phyloP scores from a whole-genome alignment of 1,140 invertebrate species.

The Maniola jurtina region DNA sequence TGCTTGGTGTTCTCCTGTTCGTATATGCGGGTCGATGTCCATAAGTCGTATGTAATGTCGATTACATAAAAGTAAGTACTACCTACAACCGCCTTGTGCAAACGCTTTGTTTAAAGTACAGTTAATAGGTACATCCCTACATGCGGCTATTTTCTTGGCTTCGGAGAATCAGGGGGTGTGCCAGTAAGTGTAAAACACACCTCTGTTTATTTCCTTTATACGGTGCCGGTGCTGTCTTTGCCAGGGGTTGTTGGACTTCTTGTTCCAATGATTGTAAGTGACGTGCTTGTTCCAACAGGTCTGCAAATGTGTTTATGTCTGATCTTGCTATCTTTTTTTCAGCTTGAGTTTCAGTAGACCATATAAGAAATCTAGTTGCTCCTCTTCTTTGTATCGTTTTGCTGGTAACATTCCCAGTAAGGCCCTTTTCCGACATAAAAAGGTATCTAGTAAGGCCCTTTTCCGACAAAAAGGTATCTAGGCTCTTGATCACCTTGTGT shows the following conservation, averaged over 20 bases:
- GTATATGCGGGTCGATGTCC: too few relatives aligned
- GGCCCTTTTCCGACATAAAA: background rate
- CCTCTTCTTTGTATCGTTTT: background rate
- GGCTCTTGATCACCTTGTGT: background rate
- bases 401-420: background rate
- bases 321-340: conserved; percentile 1
- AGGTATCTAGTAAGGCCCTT: background rate
- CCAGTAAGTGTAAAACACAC: too few relatives aligned
- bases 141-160: too few relatives aligned
- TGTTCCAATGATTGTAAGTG: conserved; percentile 4
- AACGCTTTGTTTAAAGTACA: too few relatives aligned
- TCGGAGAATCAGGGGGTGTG: too few relatives aligned
- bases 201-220: background rate
- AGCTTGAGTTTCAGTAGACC: background rate
- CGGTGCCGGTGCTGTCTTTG: background rate
- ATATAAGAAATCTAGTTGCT: background rate
- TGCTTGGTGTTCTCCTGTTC: too few relatives aligned
- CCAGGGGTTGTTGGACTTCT: background rate
- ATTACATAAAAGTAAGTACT: too few relatives aligned
- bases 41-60: too few relatives aligned
- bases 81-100: too few relatives aligned
- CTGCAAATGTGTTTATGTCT: conserved; percentile 1
- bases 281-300: conserved; percentile 3
- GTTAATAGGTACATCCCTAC: too few relatives aligned
- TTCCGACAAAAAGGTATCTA: too few relatives aligned